Base-by-base conservation (phyloP, 1,140 invertebrate genomes). In the Andricus grossulariae region DNA sequence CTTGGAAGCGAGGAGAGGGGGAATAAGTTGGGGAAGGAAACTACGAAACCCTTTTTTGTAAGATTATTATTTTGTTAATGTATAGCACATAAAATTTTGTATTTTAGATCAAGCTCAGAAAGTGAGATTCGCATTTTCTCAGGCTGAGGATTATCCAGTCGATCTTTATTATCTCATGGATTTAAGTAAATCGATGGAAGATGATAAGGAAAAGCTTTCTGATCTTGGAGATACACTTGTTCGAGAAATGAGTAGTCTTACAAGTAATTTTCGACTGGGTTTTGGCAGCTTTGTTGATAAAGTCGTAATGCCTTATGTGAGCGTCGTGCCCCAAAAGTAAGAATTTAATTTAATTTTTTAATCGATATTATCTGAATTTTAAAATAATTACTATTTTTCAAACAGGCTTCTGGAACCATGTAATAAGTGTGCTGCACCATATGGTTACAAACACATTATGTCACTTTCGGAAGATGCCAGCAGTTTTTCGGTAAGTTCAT, bases 281-380 rank as follows among this genome's bases (percentile, higher is more conserved):
- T 97, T 98, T 86, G 97, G 97, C 7, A 96, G 95, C 75, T 98
- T 98, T 92, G 94, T 98, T 1, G 97, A 98, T 84, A 98, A 98
- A 91, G 95, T 96, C 45, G 92, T 94, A 0, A 93, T 97, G 90
- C 97, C 97, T 1, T 55, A 79, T n/a, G 50, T 78, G 16, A 54
- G 39, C 32, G n/a, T 66, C n/a, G 77, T 60, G 39, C 60, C 60
- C 6, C 25, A 66, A 32, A 66, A 66, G 60, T 66, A 66, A 25
- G 25, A 39, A 66, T 66, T 39, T 8, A 32, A 10, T 25, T 13
- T 32, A 7, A 32, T 57, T 32, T 39, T 45, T 45, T 45, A 45
- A 45, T 45, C 7, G 1, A 32, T 25, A 25, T 3, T 13, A 57
- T 21, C 15, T 21, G 8, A 60, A 60, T 15, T 25, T 6, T 11